phyloP scores from a whole-genome alignment of 1,140 invertebrate genomes.

The Trichomalopsis sarcophagae region DNA sequence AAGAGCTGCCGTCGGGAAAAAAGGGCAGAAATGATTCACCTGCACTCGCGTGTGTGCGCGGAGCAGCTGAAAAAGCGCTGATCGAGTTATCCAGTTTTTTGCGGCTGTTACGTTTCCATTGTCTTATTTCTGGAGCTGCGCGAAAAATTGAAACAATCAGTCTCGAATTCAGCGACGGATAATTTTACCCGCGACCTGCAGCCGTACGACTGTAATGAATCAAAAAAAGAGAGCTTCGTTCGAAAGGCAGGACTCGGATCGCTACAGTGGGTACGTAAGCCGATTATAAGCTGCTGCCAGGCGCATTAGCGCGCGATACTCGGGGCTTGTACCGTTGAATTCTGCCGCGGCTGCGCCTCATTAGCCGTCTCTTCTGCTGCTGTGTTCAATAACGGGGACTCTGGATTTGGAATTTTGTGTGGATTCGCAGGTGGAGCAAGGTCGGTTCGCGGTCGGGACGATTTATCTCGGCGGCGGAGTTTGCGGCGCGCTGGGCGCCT shows the following conservation, averaged over 20 bases:
- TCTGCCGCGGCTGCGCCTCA: background rate
- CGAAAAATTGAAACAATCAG: background rate
- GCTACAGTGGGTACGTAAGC: background rate
- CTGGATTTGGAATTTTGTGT: background rate
- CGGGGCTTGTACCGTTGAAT: background rate
- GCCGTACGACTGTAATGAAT: too few relatives aligned
- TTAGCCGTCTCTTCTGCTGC: background rate
- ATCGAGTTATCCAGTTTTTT: background rate
- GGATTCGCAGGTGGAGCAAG: slow-evolving; percentile 85
- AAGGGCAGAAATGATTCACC: too few relatives aligned
- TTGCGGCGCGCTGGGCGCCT: slow-evolving; percentile 85
- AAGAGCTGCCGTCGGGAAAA: too few relatives aligned
- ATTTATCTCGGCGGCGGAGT: slow-evolving; percentile 83
- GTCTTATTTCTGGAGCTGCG: background rate
- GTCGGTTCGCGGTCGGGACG: slow-evolving; percentile 82
- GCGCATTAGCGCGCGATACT: background rate
- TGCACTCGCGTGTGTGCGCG: too few relatives aligned
- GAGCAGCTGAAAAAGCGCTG: background rate
- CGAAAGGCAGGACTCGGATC: too few relatives aligned
- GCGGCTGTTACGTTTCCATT: background rate
- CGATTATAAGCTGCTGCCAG: background rate
- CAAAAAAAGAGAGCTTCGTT: too few relatives aligned
- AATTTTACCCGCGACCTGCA: too few relatives aligned
- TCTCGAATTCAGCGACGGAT: background rate
- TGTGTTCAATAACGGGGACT: background rate